phyloP scores from a whole-genome alignment of 2,888 invertebrate genomes.

The Lampropteryx suffumata region DNA sequence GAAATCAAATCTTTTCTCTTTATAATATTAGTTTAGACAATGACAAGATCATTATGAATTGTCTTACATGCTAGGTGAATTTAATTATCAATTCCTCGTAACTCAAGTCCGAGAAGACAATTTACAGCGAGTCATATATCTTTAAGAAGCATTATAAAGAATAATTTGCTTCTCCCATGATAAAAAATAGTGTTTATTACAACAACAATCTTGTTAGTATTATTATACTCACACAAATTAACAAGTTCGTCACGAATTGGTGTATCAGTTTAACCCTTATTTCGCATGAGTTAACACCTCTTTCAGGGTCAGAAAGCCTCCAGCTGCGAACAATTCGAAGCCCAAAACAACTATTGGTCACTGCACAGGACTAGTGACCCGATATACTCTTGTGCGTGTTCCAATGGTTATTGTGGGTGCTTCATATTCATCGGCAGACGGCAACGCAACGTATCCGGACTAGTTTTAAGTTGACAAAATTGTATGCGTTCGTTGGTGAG shows the following conservation, averaged over 20 bases:
- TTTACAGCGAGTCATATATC: no score
- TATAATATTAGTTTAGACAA: no score
- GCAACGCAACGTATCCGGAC: slow-evolving; percentile 15
- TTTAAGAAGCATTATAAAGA: no score
- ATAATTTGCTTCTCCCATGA: no score
- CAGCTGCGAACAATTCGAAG: slow-evolving; percentile 63
- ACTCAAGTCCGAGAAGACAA: no score
- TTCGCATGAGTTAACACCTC: slow-evolving; percentile 4
- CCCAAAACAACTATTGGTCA: slow-evolving; percentile 98
- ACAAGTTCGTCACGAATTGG: slow-evolving; percentile 9
- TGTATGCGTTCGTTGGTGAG: slow-evolving; percentile 19
- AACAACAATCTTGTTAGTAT: no score
- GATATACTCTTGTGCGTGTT: slow-evolving; percentile 98
- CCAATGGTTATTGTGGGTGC: slow-evolving; percentile 98
- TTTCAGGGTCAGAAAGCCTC: slow-evolving; percentile 32
- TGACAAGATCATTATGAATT: no score
- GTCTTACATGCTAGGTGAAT: no score
- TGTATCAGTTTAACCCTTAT: slow-evolving; percentile 5
- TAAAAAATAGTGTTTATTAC: no score
- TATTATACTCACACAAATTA: no score
- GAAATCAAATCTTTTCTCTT: no score
- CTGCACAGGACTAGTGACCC: slow-evolving; percentile 95
- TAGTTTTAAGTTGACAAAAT: slow-evolving; percentile 18
- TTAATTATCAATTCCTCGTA: no score
- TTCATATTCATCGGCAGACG: slow-evolving; percentile 65